Evolutionary conservation across 2,888 invertebrate species (phyloP), one percentile per base, ranked within the genome.

Genomic region (Polietes domitor): DNA sequence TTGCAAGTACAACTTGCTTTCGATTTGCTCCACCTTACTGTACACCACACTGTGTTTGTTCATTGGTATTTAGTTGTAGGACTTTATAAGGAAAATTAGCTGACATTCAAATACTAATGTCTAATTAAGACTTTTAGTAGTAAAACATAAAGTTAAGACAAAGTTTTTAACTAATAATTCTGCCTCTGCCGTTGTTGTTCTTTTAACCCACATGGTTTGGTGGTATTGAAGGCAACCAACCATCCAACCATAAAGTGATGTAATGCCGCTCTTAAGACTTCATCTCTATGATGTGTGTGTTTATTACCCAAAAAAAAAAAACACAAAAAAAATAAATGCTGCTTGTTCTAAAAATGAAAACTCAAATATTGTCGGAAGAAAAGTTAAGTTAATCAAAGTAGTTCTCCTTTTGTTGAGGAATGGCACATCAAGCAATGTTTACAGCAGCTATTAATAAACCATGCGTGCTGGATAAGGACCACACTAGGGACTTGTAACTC

Each of bases 51-150:
- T 47, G 61, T 77, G 65, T 58, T 79, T 47, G 58, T 50, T 17
- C 32, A 61, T 61, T 65, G 37, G 37, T 4, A 19, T 9, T 32
- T n/a, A n/a, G n/a, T 65, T 37, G 65, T n/a, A 19, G 41, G 17
- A 37, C 41, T 73, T 65, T 65, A 12, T 28, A 47, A 43, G 55
- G 55, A 71, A 78, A 78, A 78, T 75, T 78, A 78, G 75, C 71
- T 79, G 32, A 47, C 55, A 72, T 58, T 70, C 63, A 75, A 78
- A 63, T 70, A 82, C 78, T 83, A 73, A 77, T 70, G 68, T 50
- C 77, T 83, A 83, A 83, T 83, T 83, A 83, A 77, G 80, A 74
- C 73, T 77, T 76, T 77, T 73, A 80, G 77, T 77, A n/a, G 77
- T 73, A 70, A 70, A 77, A 83, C 43, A 73, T 73, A 63, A 83